A percentile compares a stretch with the other conserved stretches of the same genome.
Conservation (phyloP, 2,888 invertebrate species). For the Anthophora plumipes region DNA sequence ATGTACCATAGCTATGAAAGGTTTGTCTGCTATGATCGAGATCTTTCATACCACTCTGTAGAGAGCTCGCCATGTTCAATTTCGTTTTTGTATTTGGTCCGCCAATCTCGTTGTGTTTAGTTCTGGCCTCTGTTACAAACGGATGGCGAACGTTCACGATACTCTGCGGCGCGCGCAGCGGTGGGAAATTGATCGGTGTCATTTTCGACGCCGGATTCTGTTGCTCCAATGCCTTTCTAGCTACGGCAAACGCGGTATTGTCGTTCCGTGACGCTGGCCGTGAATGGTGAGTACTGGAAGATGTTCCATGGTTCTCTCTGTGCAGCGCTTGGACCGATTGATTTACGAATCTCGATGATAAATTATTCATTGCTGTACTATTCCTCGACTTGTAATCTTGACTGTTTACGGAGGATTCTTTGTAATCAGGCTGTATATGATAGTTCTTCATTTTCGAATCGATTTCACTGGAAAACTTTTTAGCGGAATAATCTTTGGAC, state of each 20-base stretch:
- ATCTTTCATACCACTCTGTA: conserved; percentile 72
- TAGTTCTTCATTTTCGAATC: conserved; percentile 71
- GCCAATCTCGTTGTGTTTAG: conserved; percentile 69
- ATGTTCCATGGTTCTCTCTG: conserved; percentile 61
- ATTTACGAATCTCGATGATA: conserved; percentile 64
- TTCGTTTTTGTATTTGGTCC: conserved; percentile 67
- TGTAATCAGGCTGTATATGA: conserved; percentile 66
- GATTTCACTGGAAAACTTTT: conserved; percentile 70
- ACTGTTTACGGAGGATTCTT: conserved; percentile 59
- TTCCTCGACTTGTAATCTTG: conserved; percentile 70
- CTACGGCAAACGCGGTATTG: conserved; percentile 59
- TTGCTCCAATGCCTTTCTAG: conserved; percentile 72
- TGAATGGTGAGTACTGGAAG: conserved; percentile 51
- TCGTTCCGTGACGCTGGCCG: conserved; percentile 67
- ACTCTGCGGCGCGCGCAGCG: conserved; percentile 76
- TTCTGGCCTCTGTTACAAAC: conserved; percentile 76
- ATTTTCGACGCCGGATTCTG: conserved; percentile 70
- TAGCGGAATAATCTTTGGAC: conserved; percentile 69
- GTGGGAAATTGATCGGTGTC: conserved; percentile 77
- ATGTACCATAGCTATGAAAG: conserved; percentile 74
- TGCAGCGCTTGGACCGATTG: conserved; percentile 61
- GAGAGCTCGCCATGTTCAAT: conserved; percentile 54
- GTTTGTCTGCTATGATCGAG: conserved; percentile 69
- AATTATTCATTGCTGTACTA: conserved; percentile 50
- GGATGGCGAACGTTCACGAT: conserved; percentile 79